Percentiles rank a stretch among this genome's conserved stretches.
phyloP scores from a whole-genome alignment of 2,888 invertebrate genomes.

The Lithosia quadra region DNA sequence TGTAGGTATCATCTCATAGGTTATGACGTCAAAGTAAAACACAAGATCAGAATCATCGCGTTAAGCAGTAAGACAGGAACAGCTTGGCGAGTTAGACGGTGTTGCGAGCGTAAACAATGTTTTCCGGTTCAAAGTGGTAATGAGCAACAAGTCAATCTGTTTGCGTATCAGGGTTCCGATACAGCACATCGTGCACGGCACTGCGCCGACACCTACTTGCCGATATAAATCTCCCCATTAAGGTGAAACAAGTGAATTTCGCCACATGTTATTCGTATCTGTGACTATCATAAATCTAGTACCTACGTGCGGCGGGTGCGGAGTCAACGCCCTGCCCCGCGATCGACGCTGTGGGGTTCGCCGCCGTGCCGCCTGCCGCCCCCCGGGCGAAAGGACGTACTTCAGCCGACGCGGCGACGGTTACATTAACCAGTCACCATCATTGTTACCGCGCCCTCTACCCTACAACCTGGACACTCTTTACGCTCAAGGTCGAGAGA shows the following conservation, averaged over 20 bases:
- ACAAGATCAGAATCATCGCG: slow-evolving; percentile 14
- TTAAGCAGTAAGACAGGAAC: slow-evolving; percentile 6
- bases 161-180: slow-evolving; percentile 39
- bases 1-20: slow-evolving; percentile 15
- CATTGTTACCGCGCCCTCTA: slow-evolving; percentile 28
- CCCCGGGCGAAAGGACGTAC: slow-evolving; percentile 65
- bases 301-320: slow-evolving; percentile 58
- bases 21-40: slow-evolving; percentile 19
- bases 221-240: slow-evolving; percentile 62
- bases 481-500: slow-evolving; percentile 17
- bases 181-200: slow-evolving; percentile 39
- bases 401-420: slow-evolving; percentile 54
- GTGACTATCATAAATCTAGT: slow-evolving; percentile 64
- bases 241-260: slow-evolving; percentile 66
- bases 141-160: slow-evolving; percentile 48
- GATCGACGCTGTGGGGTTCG: slow-evolving; percentile 55
- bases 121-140: slow-evolving; percentile 23
- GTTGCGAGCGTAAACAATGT: slow-evolving; percentile 14
- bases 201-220: slow-evolving; percentile 29
- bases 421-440: slow-evolving; percentile 46
- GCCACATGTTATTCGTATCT: slow-evolving; percentile 62
- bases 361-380: slow-evolving; percentile 51
- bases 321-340: slow-evolving; percentile 51
- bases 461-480: slow-evolving; percentile 12
- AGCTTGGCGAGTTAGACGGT: slow-evolving; percentile 6